phyloP scores from a whole-genome alignment of 2,888 invertebrate genomes.

The Eupeodes latifasciatus region DNA sequence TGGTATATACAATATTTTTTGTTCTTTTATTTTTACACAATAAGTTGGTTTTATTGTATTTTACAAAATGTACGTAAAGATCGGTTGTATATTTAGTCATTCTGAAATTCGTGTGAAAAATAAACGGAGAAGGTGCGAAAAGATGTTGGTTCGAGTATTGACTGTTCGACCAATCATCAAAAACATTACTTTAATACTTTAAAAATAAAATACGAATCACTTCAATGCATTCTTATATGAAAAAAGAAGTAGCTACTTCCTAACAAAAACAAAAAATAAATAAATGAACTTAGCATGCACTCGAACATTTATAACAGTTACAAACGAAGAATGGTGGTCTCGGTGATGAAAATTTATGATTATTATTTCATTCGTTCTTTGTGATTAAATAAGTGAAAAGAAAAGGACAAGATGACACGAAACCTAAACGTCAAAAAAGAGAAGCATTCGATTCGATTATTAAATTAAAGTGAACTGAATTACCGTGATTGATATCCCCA shows the following conservation, averaged over 20 bases:
- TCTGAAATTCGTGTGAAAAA: conserved; percentile 62
- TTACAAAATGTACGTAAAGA: conserved; percentile 44
- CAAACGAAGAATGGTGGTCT: conserved; percentile 38
- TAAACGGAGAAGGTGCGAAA: conserved; percentile 38
- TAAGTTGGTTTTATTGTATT: conserved; percentile 36
- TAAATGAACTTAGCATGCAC: conserved; percentile 45
- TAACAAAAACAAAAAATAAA: conserved; percentile 32
- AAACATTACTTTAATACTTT: not conserved
- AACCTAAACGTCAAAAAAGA: conserved; percentile 71
- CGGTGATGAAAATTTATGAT: conserved; percentile 51
- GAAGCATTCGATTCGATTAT: conserved; percentile 78
- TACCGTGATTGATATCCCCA: conserved; percentile 82
- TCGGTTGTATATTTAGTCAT: conserved; percentile 50
- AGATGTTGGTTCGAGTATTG: conserved; percentile 49
- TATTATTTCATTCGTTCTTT: conserved; percentile 71
- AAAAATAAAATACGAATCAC: not conserved
- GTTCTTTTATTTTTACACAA: conserved; percentile 35
- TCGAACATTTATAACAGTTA: conserved; percentile 21
- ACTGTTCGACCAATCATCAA: not conserved
- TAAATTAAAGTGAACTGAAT: conserved; percentile 84
- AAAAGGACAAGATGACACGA: conserved; percentile 74
- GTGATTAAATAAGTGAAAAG: conserved; percentile 66
- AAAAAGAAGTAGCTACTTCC: not conserved
- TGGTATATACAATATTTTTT: conserved; percentile 79
- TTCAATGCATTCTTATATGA: not conserved